A percentile compares a stretch with the other conserved stretches of the same genome.
These are phyloP conservation scores for Deroptyus accipitrinus DNA, from an alignment of 2,113 vertebrate species.

Conservation along the genomic window DNA sequence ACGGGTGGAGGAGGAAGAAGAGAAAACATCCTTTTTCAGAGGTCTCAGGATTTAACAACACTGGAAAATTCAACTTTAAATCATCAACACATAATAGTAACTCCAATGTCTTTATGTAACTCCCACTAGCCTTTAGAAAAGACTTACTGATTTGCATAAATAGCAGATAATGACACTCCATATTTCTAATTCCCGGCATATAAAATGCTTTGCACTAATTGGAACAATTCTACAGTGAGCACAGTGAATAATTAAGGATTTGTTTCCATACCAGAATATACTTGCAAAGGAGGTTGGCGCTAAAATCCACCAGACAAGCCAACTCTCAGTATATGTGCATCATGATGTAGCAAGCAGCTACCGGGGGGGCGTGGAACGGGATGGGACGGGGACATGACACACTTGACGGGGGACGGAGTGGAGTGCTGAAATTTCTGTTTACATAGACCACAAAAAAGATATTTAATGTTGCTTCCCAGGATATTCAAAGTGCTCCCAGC, in stretches of 20 bases:
- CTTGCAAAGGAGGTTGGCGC: not conserved
- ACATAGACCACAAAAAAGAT: not conserved
- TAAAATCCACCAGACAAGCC: not conserved
- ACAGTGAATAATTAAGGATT: not conserved
- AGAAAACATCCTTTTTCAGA: not conserved
- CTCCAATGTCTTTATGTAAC: not conserved
- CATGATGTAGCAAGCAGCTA: not conserved
- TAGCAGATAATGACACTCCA: not conserved
- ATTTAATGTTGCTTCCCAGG: not conserved
- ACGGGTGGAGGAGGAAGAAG: accelerated
- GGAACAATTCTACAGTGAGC: not conserved
- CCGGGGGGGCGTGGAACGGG: too few species aligned
- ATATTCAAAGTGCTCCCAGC: not conserved
- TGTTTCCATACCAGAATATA: not conserved
- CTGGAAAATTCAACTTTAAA: not conserved
- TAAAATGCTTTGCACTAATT: not conserved
- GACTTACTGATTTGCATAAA: not conserved
- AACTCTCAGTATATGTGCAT: not conserved
- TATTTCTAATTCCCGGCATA: not conserved
- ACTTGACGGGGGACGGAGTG: too few species aligned
- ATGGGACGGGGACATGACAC: too few species aligned
- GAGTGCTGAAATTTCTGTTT: not conserved
- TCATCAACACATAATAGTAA: not conserved
- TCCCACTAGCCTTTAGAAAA: not conserved
- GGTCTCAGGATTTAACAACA: not conserved